These are phyloP conservation scores for Tenualosa thibaudeaui DNA, from an alignment of 2,797 vertebrate genomes.

Conservation along the genomic window DNA sequence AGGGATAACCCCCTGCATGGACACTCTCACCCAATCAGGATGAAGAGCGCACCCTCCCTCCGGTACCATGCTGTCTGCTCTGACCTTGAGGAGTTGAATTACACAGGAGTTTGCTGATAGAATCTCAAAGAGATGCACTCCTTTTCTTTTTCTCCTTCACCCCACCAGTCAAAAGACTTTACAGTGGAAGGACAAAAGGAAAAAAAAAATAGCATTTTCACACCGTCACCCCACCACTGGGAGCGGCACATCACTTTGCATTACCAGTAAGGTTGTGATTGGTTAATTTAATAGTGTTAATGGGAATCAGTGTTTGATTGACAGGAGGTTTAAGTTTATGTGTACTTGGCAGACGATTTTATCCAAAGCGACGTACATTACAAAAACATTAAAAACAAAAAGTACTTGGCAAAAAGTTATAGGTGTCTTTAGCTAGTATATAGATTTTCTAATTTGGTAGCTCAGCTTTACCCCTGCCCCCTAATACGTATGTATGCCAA, in stretches of 20 bases:
- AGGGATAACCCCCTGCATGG: slow-evolving; percentile 64
- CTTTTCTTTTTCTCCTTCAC: neutral
- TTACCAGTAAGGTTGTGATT: neutral
- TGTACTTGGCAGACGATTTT: no score
- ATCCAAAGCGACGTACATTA: no score
- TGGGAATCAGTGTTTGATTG: neutral
- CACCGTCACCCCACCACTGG: neutral
- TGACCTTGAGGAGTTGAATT: slow-evolving; percentile 29
- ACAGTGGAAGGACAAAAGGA: neutral
- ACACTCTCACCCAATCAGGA: slow-evolving; percentile 62
- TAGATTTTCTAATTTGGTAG: no score
- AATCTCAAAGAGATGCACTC: slow-evolving; percentile 34
- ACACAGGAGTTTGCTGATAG: slow-evolving; percentile 35
- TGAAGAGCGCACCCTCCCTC: slow-evolving; percentile 57
- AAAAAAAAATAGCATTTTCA: neutral
- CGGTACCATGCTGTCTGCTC: neutral
- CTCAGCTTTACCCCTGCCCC: no score
- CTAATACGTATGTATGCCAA: no score
- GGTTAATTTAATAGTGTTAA: neutral
- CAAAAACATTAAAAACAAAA: no score
- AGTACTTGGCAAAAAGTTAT: no score
- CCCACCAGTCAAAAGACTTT: neutral
- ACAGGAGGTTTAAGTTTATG: neutral
- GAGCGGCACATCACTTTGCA: neutral
- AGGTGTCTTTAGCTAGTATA: no score